These are phyloP conservation scores for Numenius arquata DNA, from an alignment of 2,113 vertebrate genomes.

Conservation along the genomic window DNA sequence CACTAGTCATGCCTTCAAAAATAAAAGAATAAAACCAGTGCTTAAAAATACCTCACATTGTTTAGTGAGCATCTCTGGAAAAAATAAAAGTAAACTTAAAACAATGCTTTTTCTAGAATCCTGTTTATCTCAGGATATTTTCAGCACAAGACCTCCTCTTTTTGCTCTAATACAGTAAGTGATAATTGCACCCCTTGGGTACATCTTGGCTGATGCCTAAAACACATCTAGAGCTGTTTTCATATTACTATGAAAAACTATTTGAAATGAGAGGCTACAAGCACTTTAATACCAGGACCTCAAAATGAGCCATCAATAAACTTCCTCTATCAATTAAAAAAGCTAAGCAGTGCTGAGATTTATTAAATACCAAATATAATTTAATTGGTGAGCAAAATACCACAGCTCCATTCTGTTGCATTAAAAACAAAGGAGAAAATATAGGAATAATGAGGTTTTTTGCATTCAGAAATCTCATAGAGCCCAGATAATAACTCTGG, in stretches of 20 bases:
- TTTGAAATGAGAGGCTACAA: neutral
- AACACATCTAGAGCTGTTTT: neutral
- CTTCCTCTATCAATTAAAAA: neutral
- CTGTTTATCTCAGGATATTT: neutral
- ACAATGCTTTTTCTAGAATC: neutral
- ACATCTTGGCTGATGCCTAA: neutral
- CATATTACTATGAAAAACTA: neutral
- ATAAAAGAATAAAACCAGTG: neutral
- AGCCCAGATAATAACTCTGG: neutral
- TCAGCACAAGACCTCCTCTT: neutral
- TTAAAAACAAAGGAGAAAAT: neutral
- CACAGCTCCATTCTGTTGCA: neutral
- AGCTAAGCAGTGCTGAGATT: neutral
- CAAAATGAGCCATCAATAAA: neutral
- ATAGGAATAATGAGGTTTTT: neutral
- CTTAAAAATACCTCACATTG: neutral
- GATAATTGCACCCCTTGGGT: conserved; percentile 35
- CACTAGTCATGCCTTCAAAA: neutral
- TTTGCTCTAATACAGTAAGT: neutral
- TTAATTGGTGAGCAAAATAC: neutral
- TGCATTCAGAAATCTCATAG: neutral
- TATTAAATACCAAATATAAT: neutral
- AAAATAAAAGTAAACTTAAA: neutral
- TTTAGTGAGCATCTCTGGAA: neutral
- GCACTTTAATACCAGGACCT: neutral